Evolutionary conservation across 2,113 vertebrate species (phyloP).

Genomic region (Geococcyx californianus): DNA sequence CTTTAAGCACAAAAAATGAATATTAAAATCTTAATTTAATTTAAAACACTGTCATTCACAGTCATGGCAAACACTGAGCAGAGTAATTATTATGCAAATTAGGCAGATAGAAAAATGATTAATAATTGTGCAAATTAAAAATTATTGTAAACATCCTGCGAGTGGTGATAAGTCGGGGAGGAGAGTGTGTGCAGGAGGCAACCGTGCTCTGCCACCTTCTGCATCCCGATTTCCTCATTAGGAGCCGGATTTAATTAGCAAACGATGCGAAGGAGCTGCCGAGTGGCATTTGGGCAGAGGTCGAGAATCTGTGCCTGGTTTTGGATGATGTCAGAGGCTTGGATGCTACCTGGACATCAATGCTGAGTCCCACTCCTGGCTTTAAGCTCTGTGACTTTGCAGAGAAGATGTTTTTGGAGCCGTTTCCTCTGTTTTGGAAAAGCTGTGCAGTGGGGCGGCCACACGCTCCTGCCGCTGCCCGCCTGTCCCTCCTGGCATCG

Average conservation of each 20-base stretch:
- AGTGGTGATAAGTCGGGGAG: slow-evolving; percentile 73
- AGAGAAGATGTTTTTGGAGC: background rate
- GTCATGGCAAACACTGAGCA: slow-evolving; percentile 73
- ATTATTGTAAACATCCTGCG: slow-evolving; percentile 83
- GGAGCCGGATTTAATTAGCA: slow-evolving; percentile 61
- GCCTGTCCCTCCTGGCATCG: background rate
- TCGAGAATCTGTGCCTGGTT: accelerated
- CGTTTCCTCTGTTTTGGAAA: accelerated
- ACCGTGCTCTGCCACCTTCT: background rate
- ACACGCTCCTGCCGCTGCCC: background rate
- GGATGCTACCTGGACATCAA: background rate
- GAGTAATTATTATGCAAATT: slow-evolving; percentile 84
- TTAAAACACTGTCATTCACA: slow-evolving; percentile 76
- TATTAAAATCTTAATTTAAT: slow-evolving; percentile 80
- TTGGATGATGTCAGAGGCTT: accelerated
- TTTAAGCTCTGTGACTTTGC: accelerated
- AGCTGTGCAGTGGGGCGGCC: background rate
- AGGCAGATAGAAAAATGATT: slow-evolving; percentile 83
- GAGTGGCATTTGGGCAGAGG: background rate
- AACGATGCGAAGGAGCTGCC: background rate
- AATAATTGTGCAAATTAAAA: slow-evolving; percentile 84
- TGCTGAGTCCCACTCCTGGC: background rate
- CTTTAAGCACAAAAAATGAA: slow-evolving; percentile 39
- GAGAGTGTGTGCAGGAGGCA: slow-evolving; percentile 39
- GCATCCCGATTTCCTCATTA: slow-evolving; percentile 66